A percentile compares a stretch with the other conserved stretches of the same genome.
These are phyloP conservation scores for Pilophorus perplexus DNA, from an alignment of 2,888 invertebrate genomes.

Conservation along the genomic window DNA sequence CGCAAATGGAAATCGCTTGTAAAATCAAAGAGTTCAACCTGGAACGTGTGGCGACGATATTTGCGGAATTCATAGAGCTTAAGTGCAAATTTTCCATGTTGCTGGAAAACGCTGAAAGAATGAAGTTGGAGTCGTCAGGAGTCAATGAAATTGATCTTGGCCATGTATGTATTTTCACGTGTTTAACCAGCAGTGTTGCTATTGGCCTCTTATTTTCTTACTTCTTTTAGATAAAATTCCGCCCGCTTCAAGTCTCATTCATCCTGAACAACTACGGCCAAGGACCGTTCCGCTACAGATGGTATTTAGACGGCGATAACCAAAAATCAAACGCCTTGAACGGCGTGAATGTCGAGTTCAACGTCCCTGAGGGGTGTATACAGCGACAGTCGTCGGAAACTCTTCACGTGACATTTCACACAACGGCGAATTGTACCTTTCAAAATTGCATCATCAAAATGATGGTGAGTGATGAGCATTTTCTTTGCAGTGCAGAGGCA, in stretches of 20 bases:
- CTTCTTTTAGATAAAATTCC: no score
- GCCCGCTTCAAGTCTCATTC: no score
- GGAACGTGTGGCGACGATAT: not conserved
- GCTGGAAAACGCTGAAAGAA: not conserved
- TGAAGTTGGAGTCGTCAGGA: not conserved
- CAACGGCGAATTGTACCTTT: no score
- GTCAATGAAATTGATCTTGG: not conserved
- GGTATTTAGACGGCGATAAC: not conserved
- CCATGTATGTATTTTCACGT: not conserved
- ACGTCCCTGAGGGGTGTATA: not conserved
- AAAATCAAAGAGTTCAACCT: not conserved
- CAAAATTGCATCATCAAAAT: not conserved
- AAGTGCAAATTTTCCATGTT: not conserved
- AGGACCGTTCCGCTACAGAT: not conserved
- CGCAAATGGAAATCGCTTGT: not conserved
- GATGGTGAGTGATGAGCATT: not conserved
- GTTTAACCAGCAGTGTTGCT: no score
- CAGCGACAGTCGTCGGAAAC: not conserved
- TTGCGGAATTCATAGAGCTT: constrained; percentile 12
- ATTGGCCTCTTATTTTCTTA: no score
- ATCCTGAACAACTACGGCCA: constrained; percentile 1
- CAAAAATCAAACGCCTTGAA: no score
- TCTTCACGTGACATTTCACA: not conserved
- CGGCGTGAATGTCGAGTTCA: not conserved
- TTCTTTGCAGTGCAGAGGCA: not conserved